Evolutionary conservation across 2,797 vertebrate genomes (phyloP).

Genomic region (Gila robusta): DNA sequence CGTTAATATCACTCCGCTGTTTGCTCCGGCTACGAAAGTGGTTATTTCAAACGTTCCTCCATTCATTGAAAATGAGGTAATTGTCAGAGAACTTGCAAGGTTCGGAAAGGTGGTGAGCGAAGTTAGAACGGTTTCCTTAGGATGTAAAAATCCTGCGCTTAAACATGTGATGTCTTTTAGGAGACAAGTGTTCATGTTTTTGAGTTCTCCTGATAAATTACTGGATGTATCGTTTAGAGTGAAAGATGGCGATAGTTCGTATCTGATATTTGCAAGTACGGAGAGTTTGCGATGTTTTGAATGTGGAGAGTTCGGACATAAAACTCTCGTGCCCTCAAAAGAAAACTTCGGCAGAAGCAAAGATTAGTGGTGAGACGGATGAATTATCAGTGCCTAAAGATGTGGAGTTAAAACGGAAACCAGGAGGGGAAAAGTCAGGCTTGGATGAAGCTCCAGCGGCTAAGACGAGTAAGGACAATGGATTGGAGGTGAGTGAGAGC

Average conservation of each 20-base stretch:
- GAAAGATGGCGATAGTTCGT: background rate
- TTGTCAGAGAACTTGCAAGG: too few species aligned
- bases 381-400: too few species aligned
- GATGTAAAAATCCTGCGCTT: background rate
- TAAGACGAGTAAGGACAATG: background rate
- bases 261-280: background rate
- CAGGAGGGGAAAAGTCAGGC: background rate
- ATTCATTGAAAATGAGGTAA: too few species aligned
- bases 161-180: background rate
- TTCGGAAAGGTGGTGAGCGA: too few species aligned
- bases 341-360: background rate
- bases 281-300: background rate
- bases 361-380: background rate
- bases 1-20: too few species aligned
- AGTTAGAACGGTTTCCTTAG: background rate
- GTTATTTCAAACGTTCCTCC: too few species aligned
- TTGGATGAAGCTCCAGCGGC: background rate
- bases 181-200: background rate
- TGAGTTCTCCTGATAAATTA: background rate
- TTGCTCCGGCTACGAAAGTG: too few species aligned
- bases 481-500: background rate
- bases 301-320: background rate
- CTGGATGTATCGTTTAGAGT: background rate
- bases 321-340: background rate
- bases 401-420: background rate